Conservation (phyloP, 1,140 invertebrate genomes). For the Atta texana region DNA sequence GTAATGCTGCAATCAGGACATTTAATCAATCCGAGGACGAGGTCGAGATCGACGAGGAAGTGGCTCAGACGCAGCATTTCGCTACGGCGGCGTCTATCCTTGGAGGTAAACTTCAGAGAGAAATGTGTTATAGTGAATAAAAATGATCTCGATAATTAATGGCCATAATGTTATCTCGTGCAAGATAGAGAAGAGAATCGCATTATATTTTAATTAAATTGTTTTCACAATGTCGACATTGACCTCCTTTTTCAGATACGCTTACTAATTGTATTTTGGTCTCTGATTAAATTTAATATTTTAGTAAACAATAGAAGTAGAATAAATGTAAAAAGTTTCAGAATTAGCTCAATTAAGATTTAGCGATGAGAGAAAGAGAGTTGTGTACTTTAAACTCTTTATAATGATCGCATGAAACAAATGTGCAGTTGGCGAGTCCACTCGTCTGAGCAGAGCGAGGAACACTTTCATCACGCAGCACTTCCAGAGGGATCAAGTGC, state of each 20-base stretch:
- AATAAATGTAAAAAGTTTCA: background rate
- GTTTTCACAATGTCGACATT: background rate
- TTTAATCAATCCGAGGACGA: constrained; percentile 77
- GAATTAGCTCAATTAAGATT: background rate
- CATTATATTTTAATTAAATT: constrained; percentile 48
- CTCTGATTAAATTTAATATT: background rate
- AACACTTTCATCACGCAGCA: constrained; percentile 77
- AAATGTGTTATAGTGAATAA: background rate
- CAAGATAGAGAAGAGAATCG: background rate
- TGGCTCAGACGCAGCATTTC: constrained; percentile 74
- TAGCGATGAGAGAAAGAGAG: background rate
- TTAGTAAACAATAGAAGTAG: background rate
- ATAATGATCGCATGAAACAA: background rate
- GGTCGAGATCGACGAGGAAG: constrained; percentile 74
- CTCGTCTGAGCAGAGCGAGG: constrained; percentile 80
- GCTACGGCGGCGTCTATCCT: constrained; percentile 78
- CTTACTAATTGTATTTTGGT: constrained; percentile 2
- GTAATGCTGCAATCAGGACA: constrained; percentile 65
- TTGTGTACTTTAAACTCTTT: background rate
- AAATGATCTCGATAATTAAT: background rate
- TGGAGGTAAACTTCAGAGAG: constrained; percentile 70
- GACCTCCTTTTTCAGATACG: background rate
- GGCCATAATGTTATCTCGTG: background rate
- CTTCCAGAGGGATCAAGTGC: constrained; percentile 78
- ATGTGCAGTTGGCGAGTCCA: constrained; percentile 77